These are phyloP conservation scores for Heterotilapia buettikoferi DNA, from an alignment of 2,113 vertebrate genomes.

Conservation along the genomic window DNA sequence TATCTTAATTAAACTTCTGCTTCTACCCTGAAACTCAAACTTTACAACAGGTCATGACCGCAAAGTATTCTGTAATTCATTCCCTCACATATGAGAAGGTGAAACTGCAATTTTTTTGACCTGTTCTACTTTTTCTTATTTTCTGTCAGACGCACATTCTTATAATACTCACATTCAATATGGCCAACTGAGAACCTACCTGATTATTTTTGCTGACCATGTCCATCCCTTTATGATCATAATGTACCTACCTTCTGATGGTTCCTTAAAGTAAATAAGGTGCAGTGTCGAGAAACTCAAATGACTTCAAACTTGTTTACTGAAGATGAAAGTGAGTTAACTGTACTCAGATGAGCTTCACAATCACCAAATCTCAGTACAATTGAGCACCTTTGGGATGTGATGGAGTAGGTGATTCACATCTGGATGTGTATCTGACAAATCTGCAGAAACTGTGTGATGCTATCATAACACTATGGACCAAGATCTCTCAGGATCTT, in stretches of 20 bases:
- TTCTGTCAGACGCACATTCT: rapidly evolving
- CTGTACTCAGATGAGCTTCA: background rate
- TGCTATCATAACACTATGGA: rapidly evolving
- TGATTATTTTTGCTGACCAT: background rate
- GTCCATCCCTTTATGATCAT: background rate
- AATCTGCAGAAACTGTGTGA: rapidly evolving
- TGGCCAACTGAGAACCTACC: background rate
- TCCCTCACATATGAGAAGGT: rapidly evolving
- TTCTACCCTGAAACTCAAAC: rapidly evolving
- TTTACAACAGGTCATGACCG: rapidly evolving
- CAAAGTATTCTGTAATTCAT: background rate
- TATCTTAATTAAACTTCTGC: background rate
- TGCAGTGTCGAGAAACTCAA: rapidly evolving
- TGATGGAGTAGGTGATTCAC: background rate
- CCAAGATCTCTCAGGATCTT: background rate
- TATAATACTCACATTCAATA: background rate
- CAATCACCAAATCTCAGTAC: background rate
- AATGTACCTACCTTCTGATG: background rate
- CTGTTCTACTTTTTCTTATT: background rate
- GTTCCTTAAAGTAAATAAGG: background rate
- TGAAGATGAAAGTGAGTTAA: rapidly evolving
- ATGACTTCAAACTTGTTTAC: background rate
- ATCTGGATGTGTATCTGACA: background rate
- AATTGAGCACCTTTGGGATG: background rate
- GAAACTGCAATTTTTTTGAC: rapidly evolving